Evolutionary conservation across 2,797 vertebrate species (phyloP).

Genomic region (Mus spretus): DNA sequence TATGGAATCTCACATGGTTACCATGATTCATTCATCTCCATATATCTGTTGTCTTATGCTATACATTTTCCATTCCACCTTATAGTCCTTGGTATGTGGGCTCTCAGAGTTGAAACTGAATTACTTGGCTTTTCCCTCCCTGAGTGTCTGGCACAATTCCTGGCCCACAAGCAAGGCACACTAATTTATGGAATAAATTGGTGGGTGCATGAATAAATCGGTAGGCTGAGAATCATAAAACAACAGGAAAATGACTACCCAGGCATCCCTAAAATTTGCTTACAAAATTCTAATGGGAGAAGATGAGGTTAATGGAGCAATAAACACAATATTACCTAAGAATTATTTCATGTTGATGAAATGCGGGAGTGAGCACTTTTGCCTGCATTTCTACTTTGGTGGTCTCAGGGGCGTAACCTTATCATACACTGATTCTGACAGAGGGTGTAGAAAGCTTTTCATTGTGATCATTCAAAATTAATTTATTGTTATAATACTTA

Average conservation of each 20-base stretch:
- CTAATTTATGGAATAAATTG: conserved; percentile 73
- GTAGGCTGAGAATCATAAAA: conserved; percentile 70
- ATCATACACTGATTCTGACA: background rate
- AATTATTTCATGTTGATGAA: conserved; percentile 65
- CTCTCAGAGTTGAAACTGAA: conserved; percentile 61
- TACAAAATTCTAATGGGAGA: conserved; percentile 68
- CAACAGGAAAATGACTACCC: conserved; percentile 53
- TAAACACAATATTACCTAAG: conserved; percentile 69
- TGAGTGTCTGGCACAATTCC: conserved; percentile 19
- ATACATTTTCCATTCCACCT: conserved; percentile 12
- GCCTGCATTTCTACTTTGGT: background rate
- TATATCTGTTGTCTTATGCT: background rate
- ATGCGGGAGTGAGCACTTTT: conserved; percentile 10
- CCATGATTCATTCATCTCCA: background rate
- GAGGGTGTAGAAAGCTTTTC: background rate
- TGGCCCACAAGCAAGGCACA: background rate
- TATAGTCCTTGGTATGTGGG: conserved; percentile 34
- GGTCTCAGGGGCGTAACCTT: background rate
- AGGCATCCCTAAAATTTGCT: conserved; percentile 74
- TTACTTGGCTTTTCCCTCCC: conserved; percentile 48
- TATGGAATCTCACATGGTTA: background rate
- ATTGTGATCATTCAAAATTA: conserved; percentile 9
- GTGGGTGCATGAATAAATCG: conserved; percentile 63
- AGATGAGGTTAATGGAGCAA: conserved; percentile 64
- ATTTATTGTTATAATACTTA: conserved; percentile 29